Percentiles rank a stretch among this genome's conserved stretches.
These are phyloP conservation scores for Conus betulinus DNA, from an alignment of 1,140 invertebrate genomes.

Conservation along the genomic window DNA sequence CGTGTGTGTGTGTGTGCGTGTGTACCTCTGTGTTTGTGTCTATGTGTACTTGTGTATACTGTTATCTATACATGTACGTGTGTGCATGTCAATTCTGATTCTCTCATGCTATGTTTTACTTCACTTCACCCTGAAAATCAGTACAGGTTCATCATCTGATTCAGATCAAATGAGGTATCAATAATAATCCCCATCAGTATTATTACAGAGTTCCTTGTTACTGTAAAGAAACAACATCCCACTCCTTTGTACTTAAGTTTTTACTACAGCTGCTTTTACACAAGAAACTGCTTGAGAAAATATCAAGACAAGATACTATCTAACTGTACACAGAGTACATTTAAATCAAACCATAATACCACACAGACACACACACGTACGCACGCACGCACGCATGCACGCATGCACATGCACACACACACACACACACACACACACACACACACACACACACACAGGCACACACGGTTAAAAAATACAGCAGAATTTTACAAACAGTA, in stretches of 20 bases:
- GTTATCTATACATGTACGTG: not conserved
- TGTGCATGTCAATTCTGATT: not conserved
- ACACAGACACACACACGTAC: not conserved
- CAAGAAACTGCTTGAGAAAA: no score
- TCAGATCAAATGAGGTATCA: no score
- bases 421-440: slow-evolving; percentile 17
- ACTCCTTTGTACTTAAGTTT: no score
- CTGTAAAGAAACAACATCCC: no score
- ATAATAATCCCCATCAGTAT: no score
- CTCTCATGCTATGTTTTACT: no score
- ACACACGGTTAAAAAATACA: not conserved
- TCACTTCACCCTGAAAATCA: not conserved
- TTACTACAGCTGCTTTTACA: no score
- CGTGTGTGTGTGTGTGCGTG: no score
- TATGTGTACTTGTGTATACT: not conserved
- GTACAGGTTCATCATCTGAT: not conserved
- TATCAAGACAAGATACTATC: no score
- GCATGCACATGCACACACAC: not conserved
- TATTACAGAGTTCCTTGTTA: no score
- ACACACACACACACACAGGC: slow-evolving; percentile 7
- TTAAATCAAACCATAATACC: not conserved
- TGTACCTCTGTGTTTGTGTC: no score
- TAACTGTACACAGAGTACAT: no score
- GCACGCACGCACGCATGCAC: not conserved
- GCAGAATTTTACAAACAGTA: not conserved